Percentiles rank a stretch among this genome's conserved stretches.
Evolutionary conservation across 2,113 vertebrate species (phyloP).

Genomic region (Chloropsis cyanopogon): DNA sequence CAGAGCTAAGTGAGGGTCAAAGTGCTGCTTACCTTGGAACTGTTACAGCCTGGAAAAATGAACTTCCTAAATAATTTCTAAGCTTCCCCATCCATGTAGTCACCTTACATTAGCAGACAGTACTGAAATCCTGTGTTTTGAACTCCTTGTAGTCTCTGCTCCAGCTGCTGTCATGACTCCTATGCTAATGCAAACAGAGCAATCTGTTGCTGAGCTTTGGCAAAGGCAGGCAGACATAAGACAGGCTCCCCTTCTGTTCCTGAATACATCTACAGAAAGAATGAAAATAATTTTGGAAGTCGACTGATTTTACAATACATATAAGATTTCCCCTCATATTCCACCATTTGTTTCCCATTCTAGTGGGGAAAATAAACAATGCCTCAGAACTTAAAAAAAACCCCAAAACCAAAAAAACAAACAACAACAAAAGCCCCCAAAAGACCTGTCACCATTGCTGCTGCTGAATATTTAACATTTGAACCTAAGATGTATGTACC

Average conservation of each 20-base stretch:
- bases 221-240: not conserved
- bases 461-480: not conserved
- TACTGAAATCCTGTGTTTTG: not conserved
- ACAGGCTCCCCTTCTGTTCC: not conserved
- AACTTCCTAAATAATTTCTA: not conserved
- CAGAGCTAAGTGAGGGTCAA: not conserved
- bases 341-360: not conserved
- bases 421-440: no score
- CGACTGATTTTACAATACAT: not conserved
- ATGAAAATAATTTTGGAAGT: not conserved
- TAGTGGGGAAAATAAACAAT: not conserved
- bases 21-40: not conserved
- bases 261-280: not conserved
- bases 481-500: fast-evolving
- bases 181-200: not conserved
- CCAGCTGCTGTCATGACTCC: not conserved
- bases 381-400: no score
- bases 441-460: not conserved
- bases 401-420: not conserved
- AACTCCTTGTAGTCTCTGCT: not conserved
- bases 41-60: not conserved
- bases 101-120: fast-evolving
- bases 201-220: not conserved
- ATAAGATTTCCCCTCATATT: not conserved
- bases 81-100: not conserved